Evolutionary conservation across 1,140 invertebrate genomes (phyloP).

Genomic region (Marisa cornuarietis): DNA sequence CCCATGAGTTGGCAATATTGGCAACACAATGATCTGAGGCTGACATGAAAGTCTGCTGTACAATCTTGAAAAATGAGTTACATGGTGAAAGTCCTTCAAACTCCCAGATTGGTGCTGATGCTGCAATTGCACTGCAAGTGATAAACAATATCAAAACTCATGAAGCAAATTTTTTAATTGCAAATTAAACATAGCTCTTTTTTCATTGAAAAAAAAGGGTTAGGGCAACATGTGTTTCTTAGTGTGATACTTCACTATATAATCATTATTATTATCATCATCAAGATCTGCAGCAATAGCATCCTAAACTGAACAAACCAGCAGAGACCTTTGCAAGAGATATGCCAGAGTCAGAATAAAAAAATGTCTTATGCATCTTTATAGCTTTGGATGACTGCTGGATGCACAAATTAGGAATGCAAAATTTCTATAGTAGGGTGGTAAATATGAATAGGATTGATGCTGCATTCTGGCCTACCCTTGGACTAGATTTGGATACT

Average conservation of each 20-base stretch:
- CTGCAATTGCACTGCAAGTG: conserved; percentile 81
- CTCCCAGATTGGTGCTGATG: conserved; percentile 94
- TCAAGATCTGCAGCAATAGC: neutral
- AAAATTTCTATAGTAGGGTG: too few species aligned
- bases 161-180: neutral
- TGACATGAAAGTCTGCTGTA: conserved; percentile 79
- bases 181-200: neutral
- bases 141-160: neutral
- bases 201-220: neutral
- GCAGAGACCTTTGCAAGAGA: too few species aligned
- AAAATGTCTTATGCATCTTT: too few species aligned
- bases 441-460: too few species aligned
- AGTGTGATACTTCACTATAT: neutral
- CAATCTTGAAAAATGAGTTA: conserved; percentile 79
- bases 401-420: too few species aligned
- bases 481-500: conserved; percentile 88
- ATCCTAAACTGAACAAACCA: too few species aligned
- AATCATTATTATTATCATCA: neutral
- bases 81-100: conserved; percentile 85
- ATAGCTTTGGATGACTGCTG: too few species aligned
- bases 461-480: conserved; percentile 31
- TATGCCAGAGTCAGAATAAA: too few species aligned
- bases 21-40: conserved; percentile 75
- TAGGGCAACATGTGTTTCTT: neutral
- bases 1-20: conserved; percentile 84